These are phyloP conservation scores for Akabosia matsudoensis DNA, from an alignment of 1,140 invertebrate species.

Conservation along the genomic window DNA sequence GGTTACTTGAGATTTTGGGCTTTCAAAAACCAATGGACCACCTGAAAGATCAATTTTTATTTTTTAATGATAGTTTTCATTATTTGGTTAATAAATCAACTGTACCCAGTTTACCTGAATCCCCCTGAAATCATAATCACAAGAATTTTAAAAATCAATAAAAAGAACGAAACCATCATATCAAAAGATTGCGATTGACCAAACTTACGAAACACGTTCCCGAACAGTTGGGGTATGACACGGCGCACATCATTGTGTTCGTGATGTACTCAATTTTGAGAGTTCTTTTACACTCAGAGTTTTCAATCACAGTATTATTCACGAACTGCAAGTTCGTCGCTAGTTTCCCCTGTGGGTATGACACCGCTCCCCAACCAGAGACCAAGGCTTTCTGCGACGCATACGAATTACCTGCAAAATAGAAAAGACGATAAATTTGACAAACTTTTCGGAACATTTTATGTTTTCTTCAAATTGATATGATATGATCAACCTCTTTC, in stretches of 20 bases:
- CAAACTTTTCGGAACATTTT: no score
- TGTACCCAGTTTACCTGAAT: slow-evolving; percentile 25
- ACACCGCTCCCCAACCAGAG: slow-evolving; percentile 55
- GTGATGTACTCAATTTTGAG: slow-evolving; percentile 44
- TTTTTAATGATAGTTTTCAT: no score
- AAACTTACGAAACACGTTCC: slow-evolving; percentile 53
- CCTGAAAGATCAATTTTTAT: slow-evolving; percentile 45
- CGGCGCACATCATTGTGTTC: slow-evolving; percentile 51
- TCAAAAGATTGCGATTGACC: no score
- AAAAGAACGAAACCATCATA: slow-evolving; percentile 20
- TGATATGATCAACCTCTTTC: no score
- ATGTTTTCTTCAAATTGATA: no score
- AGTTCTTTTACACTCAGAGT: slow-evolving; percentile 38
- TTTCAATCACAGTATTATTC: slow-evolving; percentile 42
- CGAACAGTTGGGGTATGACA: slow-evolving; percentile 48
- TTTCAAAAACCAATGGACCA: slow-evolving; percentile 49
- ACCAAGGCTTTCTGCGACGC: slow-evolving; percentile 51
- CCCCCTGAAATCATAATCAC: slow-evolving; percentile 1
- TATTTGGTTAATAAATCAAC: no score
- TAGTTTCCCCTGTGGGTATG: slow-evolving; percentile 50
- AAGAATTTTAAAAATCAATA: not conserved
- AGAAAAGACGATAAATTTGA: no score
- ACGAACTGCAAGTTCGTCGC: slow-evolving; percentile 41
- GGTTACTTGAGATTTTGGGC: slow-evolving; percentile 43
- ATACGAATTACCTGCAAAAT: slow-evolving; percentile 48